These are phyloP conservation scores for Eupelmus urozonus DNA, from an alignment of 2,888 invertebrate genomes.

Conservation along the genomic window DNA sequence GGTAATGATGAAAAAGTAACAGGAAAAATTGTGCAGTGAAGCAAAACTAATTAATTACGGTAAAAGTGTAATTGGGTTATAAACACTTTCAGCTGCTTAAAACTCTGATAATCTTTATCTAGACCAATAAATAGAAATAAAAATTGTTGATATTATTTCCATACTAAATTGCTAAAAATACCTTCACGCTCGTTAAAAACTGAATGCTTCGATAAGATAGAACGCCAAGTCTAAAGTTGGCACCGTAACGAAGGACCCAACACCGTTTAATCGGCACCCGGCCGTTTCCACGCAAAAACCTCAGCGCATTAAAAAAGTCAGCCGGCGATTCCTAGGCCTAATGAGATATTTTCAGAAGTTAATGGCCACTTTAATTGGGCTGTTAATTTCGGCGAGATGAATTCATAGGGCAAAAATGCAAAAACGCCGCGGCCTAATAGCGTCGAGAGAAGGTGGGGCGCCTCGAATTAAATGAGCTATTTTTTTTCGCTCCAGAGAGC, in stretches of 20 bases:
- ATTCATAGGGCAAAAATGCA: conserved; percentile 75
- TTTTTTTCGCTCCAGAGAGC: conserved; percentile 59
- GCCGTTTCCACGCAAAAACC: conserved; percentile 50
- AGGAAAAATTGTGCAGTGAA: no score
- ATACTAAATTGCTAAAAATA: not conserved
- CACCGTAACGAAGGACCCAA: conserved; percentile 11
- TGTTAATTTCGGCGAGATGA: conserved; percentile 74
- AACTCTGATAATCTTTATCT: no score
- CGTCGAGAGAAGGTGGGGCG: conserved; percentile 67
- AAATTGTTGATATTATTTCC: not conserved
- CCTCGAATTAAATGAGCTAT: conserved; percentile 70
- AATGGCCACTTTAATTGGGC: conserved; percentile 75
- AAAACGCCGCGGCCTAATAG: conserved; percentile 66
- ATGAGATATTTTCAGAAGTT: conserved; percentile 74
- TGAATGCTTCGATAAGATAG: not conserved
- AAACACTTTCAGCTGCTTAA: no score
- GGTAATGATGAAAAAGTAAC: no score
- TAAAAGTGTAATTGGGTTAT: no score
- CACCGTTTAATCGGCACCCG: not conserved
- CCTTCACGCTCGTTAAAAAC: conserved; percentile 10
- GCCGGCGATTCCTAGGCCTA: conserved; percentile 68
- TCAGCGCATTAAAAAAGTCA: conserved; percentile 66
- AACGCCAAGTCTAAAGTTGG: conserved; percentile 3
- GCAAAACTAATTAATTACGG: no score
- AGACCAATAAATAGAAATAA: not conserved